These are phyloP conservation scores for Aspiorhynchus laticeps DNA, from an alignment of 2,113 vertebrate species.

Conservation along the genomic window DNA sequence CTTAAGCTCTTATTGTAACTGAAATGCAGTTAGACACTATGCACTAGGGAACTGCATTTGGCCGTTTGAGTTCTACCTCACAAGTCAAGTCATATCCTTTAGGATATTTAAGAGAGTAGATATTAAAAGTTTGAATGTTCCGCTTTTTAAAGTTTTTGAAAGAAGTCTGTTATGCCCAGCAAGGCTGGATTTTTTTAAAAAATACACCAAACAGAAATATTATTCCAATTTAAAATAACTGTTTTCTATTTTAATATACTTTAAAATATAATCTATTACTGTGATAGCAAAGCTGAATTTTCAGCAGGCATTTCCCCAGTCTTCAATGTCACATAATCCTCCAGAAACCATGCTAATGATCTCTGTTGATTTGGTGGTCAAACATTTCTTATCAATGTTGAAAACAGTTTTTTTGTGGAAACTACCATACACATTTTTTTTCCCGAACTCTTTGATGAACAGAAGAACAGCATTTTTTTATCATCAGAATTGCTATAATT, in stretches of 20 bases:
- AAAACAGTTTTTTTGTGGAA: not conserved
- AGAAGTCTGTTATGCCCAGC: not conserved
- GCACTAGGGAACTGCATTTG: not conserved
- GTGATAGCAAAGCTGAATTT: not conserved
- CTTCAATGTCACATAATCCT: not conserved
- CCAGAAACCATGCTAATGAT: not conserved
- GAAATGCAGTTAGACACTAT: not conserved
- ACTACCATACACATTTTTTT: too few relatives aligned
- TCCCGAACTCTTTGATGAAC: too few relatives aligned
- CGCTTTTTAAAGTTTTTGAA: not conserved
- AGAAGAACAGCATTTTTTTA: too few relatives aligned
- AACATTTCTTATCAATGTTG: not conserved
- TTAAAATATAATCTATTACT: not conserved
- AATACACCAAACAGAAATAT: not conserved
- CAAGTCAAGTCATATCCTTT: not conserved
- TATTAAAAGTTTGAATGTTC: not conserved
- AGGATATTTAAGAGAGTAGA: not conserved
- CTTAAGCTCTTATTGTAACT: not conserved
- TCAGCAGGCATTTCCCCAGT: not conserved
- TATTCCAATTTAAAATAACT: not conserved
- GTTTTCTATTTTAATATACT: not conserved
- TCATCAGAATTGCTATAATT: too few relatives aligned
- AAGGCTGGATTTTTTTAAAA: not conserved
- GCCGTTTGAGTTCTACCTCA: not conserved
- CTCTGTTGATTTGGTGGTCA: not conserved